A percentile compares a stretch with the other conserved stretches of the same genome.
These are phyloP conservation scores for Pelagia noctiluca DNA, from an alignment of 30 jellyfish, hydroid and myxozoan species.

Conservation along the genomic window DNA sequence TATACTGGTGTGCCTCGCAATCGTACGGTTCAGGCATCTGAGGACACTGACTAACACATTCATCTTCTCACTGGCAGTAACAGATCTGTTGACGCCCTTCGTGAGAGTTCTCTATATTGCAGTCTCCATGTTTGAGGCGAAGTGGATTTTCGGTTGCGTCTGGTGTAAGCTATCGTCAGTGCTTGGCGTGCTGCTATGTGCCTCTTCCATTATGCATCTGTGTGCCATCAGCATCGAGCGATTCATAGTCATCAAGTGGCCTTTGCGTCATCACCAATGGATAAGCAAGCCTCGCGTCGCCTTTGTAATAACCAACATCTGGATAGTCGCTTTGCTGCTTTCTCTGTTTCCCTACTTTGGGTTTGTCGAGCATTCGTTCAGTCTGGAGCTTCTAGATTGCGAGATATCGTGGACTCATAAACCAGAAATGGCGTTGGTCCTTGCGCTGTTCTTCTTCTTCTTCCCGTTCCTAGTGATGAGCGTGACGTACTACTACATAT, in stretches of 20 bases:
- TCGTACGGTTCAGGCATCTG: slow-evolving; percentile 53
- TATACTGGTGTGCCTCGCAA: slow-evolving; percentile 74
- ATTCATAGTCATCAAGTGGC: slow-evolving; percentile 72
- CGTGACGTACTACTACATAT: slow-evolving; percentile 66
- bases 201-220: slow-evolving; percentile 80
- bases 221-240: slow-evolving; percentile 84
- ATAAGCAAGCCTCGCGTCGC: slow-evolving; percentile 58
- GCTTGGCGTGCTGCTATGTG: slow-evolving; percentile 80
- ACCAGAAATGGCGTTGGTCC: slow-evolving; percentile 67
- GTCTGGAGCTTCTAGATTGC: slow-evolving; percentile 70
- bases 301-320: slow-evolving; percentile 43
- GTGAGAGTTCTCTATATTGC: slow-evolving; percentile 70
- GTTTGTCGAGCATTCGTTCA: slow-evolving; percentile 57
- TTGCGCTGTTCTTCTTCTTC: slow-evolving; percentile 61
- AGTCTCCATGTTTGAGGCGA: slow-evolving; percentile 34
- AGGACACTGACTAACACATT: slow-evolving; percentile 68
- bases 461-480: slow-evolving; percentile 72
- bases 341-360: slow-evolving; percentile 87
- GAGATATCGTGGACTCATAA: slow-evolving; percentile 57
- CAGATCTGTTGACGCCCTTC: slow-evolving; percentile 82
- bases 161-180: slow-evolving; percentile 85
- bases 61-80: slow-evolving; percentile 75
- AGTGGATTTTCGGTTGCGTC: slow-evolving; percentile 88
- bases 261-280: slow-evolving; percentile 57
- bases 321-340: slow-evolving; percentile 67